Evolutionary conservation across 2,888 invertebrate species (phyloP).

Genomic region (Leucania comma): DNA sequence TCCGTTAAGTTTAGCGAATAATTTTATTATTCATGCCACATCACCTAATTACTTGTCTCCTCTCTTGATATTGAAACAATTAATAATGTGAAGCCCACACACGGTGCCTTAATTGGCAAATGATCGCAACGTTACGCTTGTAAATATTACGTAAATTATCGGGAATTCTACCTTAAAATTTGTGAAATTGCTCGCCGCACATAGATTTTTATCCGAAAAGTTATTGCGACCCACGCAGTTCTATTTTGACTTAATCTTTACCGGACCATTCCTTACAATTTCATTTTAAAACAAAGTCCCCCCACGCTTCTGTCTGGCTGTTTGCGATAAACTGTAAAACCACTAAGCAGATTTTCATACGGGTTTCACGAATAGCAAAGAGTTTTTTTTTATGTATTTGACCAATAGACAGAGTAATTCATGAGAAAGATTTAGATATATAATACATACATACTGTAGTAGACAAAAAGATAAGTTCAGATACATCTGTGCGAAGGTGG

Average conservation of each 20-base stretch:
- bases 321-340: no score
- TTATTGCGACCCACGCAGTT: no score
- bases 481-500: no score
- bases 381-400: no score
- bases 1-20: background rate
- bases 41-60: background rate
- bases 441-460: no score
- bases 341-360: no score
- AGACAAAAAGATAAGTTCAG: no score
- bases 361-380: no score
- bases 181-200: constrained; percentile 1
- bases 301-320: no score
- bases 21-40: constrained; percentile 19
- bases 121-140: constrained; percentile 10
- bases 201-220: background rate
- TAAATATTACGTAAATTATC: constrained; percentile 14
- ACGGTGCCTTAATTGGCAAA: constrained; percentile 29
- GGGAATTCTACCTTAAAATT: constrained; percentile 5
- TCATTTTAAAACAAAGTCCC: no score
- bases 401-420: no score
- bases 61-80: constrained; percentile 31
- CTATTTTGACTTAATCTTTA: background rate
- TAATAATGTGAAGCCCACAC: constrained; percentile 27
- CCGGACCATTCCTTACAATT: background rate
- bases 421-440: no score